phyloP scores from a whole-genome alignment of 2,797 vertebrate species.

The Bradypus variegatus region DNA sequence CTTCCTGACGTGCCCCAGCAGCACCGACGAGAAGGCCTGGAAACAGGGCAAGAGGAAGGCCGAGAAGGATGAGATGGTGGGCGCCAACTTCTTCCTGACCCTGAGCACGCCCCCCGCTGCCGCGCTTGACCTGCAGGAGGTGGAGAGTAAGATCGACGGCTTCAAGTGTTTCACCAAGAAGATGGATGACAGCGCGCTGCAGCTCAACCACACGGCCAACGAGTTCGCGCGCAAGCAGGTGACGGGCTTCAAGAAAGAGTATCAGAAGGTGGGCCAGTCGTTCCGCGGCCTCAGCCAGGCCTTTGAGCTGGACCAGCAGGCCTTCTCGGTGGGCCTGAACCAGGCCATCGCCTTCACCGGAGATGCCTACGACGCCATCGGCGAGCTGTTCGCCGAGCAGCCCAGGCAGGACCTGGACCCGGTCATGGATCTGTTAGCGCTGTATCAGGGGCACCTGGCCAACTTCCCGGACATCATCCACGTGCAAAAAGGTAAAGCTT shows the following conservation, averaged over 20 bases:
- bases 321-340: conserved; percentile 88
- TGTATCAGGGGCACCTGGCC: conserved; percentile 97
- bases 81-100: conserved; percentile 96
- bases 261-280: conserved; percentile 94
- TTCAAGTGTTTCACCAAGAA: conserved; percentile 95
- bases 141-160: conserved; percentile 92
- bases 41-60: conserved; percentile 97
- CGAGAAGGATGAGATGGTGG: conserved; percentile 97
- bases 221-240: conserved; percentile 98
- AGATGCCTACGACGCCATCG: conserved; percentile 89
- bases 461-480: conserved; percentile 99
- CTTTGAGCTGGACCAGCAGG: conserved; percentile 96
- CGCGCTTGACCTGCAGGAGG: conserved; percentile 90
- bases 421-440: conserved; percentile 92
- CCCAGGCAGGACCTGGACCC: conserved; percentile 93
- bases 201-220: conserved; percentile 86
- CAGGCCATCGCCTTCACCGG: conserved; percentile 95
- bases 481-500: conserved; percentile 94
- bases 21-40: conserved; percentile 93
- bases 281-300: conserved; percentile 92
- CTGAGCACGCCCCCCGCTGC: conserved; percentile 83
- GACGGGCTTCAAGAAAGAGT: conserved; percentile 95
- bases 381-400: conserved; percentile 95
- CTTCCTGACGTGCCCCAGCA: conserved; percentile 89
- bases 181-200: conserved; percentile 93